Evolutionary conservation across 1,140 invertebrate species (phyloP).

Genomic region (Drosophila lacteicornis): DNA sequence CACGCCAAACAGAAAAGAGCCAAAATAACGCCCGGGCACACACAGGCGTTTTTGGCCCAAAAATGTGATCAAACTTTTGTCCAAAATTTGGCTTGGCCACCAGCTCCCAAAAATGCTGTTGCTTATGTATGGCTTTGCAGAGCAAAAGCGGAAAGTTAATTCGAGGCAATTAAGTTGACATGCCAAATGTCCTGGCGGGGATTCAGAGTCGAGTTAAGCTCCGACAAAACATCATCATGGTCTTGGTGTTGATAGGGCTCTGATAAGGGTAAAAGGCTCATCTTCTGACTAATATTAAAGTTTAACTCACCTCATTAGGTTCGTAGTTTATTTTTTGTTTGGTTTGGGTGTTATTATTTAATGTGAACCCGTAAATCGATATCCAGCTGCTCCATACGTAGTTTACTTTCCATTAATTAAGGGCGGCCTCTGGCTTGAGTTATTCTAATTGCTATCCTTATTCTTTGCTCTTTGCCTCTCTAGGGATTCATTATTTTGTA

Average conservation of each 20-base stretch:
- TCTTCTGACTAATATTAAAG: neutral
- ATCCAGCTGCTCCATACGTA: neutral
- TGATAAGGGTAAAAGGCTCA: neutral
- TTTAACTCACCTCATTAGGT: neutral
- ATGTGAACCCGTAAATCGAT: neutral
- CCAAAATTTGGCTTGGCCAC: conserved; percentile 58
- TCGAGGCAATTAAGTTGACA: conserved; percentile 81
- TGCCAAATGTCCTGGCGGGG: conserved; percentile 67
- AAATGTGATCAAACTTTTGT: conserved; percentile 71
- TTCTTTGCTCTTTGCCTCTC: neutral
- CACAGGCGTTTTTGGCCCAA: conserved; percentile 42
- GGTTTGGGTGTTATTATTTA: neutral
- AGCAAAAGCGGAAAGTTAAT: conserved; percentile 76
- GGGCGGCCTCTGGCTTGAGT: neutral
- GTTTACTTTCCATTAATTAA: neutral
- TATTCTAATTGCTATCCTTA: neutral
- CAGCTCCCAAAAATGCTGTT: conserved; percentile 37
- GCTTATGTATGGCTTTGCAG: conserved; percentile 49
- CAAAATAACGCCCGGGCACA: conserved; percentile 24
- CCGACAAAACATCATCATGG: conserved; percentile 40
- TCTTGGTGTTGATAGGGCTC: neutral
- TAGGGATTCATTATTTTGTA: neutral
- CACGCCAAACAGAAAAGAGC: conserved; percentile 24
- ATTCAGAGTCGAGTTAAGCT: conserved; percentile 8
- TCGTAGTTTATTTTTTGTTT: neutral